A percentile compares a stretch with the other conserved stretches of the same genome.
Conservation (phyloP, 2,797 vertebrate genomes). For the Xenops minutus region DNA sequence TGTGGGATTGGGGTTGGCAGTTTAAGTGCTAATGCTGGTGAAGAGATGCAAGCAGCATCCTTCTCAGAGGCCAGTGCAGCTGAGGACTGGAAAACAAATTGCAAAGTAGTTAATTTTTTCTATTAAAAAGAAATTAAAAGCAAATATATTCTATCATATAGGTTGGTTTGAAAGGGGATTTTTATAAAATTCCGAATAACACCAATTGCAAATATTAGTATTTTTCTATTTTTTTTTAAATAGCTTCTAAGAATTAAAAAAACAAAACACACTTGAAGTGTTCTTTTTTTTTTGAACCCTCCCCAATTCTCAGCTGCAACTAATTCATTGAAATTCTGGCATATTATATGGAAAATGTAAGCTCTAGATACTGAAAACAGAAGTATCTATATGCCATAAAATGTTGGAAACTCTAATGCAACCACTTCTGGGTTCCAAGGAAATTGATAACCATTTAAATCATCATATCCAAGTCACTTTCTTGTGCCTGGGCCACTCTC, state of each 20-base stretch:
- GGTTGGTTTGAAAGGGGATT: neutral
- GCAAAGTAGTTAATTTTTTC: neutral
- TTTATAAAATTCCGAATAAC: neutral
- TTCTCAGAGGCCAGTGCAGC: conserved; percentile 80
- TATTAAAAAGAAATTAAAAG: neutral
- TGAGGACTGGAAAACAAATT: conserved; percentile 69
- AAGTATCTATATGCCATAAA: neutral
- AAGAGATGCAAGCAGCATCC: conserved; percentile 80
- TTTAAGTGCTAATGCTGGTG: conserved; percentile 81
- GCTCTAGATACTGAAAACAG: neutral
- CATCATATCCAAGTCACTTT: neutral
- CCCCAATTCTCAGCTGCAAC: neutral
- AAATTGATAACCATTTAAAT: neutral
- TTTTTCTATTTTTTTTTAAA: neutral
- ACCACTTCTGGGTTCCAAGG: neutral
- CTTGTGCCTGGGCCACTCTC: neutral
- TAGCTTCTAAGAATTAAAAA: neutral
- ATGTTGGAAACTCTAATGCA: neutral
- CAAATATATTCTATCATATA: neutral
- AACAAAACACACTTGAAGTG: neutral
- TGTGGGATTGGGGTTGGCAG: conserved; percentile 87
- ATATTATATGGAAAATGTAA: neutral
- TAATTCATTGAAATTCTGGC: neutral
- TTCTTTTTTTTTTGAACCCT: neutral
- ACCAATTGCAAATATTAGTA: neutral